Conservation (phyloP, 2,888 invertebrate species). For the Carpatolechia fugitivella region DNA sequence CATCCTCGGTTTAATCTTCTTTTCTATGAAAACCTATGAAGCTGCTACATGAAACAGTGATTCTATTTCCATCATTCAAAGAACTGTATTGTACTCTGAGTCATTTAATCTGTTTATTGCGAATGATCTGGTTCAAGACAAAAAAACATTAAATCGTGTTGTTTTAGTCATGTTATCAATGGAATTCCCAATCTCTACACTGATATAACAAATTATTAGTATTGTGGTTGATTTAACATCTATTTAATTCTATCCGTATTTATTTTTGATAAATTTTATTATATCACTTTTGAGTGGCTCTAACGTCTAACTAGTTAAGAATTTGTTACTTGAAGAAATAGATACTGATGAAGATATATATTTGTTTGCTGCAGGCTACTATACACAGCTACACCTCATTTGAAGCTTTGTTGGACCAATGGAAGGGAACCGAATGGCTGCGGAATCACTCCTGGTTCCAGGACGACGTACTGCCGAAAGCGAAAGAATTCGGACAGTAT, state of each 20-base stretch:
- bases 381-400: slow-evolving; percentile 50
- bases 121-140: background rate
- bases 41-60: slow-evolving; percentile 39
- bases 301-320: too few relatives aligned
- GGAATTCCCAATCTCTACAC: background rate
- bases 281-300: too few relatives aligned
- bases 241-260: background rate
- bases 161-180: background rate
- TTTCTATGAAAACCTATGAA: slow-evolving; percentile 65
- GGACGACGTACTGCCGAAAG: slow-evolving; percentile 54
- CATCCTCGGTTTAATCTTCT: slow-evolving; percentile 45
- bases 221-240: background rate
- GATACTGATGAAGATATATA: background rate
- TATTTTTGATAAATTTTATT: too few relatives aligned
- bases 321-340: too few relatives aligned
- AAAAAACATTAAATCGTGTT: background rate
- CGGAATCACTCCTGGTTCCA: slow-evolving; percentile 49
- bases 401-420: slow-evolving; percentile 42
- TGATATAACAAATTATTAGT: background rate
- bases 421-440: slow-evolving; percentile 55
- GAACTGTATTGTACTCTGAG: slow-evolving; percentile 40
- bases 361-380: slow-evolving; percentile 57
- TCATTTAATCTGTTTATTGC: slow-evolving; percentile 4
- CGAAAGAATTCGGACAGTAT: slow-evolving; percentile 46
- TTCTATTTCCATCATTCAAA: slow-evolving; percentile 60